Percentiles rank a stretch among this genome's conserved stretches.
phyloP scores from a whole-genome alignment of 2,888 invertebrate genomes.

The Pseudanteris insignis region DNA sequence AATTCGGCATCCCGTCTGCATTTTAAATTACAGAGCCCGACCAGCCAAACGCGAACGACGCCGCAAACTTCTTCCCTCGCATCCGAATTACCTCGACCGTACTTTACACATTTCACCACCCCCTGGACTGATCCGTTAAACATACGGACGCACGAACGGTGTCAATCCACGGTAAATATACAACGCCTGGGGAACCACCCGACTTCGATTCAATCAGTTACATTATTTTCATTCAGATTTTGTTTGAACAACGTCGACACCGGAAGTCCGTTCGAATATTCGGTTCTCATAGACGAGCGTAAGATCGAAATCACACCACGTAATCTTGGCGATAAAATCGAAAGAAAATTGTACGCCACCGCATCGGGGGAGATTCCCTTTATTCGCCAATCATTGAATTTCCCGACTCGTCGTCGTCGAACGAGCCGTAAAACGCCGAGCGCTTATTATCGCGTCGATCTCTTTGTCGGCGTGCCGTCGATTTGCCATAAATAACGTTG shows the following conservation, averaged over 20 bases:
- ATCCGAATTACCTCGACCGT: constrained; percentile 31
- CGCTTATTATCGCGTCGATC: constrained; percentile 16
- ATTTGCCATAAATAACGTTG: constrained; percentile 34
- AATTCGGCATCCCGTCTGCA: constrained; percentile 48
- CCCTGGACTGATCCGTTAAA: constrained; percentile 34
- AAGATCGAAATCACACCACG: too few species aligned
- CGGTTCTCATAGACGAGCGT: too few species aligned
- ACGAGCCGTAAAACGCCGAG: constrained; percentile 17
- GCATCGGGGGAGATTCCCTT: too few species aligned
- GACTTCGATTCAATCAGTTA: too few species aligned
- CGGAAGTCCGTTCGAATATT: too few species aligned
- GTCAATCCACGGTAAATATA: too few species aligned
- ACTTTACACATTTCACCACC: constrained; percentile 30
- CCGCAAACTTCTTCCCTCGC: constrained; percentile 8
- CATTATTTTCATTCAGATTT: too few species aligned
- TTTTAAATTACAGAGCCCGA: constrained; percentile 51
- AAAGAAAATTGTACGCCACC: too few species aligned
- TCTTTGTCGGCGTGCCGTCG: constrained; percentile 26
- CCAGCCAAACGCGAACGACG: too few species aligned
- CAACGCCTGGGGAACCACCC: too few species aligned
- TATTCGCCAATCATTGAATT: constrained; percentile 17
- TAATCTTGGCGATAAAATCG: too few species aligned
- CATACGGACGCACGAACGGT: constrained; percentile 31
- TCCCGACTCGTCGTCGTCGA: constrained; percentile 14
- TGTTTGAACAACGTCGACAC: too few species aligned